phyloP scores from a whole-genome alignment of 2,113 vertebrate genomes.

The Ramphastos sulfuratus region DNA sequence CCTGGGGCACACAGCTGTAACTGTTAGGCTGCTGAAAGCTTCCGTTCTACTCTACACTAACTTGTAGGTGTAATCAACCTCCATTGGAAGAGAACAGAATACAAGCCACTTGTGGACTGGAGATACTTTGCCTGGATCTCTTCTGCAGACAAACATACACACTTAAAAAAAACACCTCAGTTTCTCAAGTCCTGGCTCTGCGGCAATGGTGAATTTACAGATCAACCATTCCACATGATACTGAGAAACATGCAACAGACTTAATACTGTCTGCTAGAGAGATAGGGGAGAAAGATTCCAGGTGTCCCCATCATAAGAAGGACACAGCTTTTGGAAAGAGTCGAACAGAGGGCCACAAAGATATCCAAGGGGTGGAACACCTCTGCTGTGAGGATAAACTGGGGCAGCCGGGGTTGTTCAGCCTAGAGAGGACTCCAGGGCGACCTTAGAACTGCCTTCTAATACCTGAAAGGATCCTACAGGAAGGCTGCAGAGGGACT shows the following conservation, averaged over 20 bases:
- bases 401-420: too few species aligned
- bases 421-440: too few species aligned
- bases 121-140: not conserved
- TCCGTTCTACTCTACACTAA: not conserved
- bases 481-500: too few species aligned
- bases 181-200: not conserved
- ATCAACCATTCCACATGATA: not conserved
- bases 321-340: too few species aligned
- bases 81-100: not conserved
- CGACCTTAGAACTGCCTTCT: too few species aligned
- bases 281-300: not conserved
- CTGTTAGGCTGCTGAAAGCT: not conserved
- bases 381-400: too few species aligned
- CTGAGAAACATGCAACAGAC: not conserved
- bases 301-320: too few species aligned
- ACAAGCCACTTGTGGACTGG: not conserved
- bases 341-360: too few species aligned
- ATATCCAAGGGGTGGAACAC: too few species aligned
- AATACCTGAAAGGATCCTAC: too few species aligned
- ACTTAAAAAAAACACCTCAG: not conserved
- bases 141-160: not conserved
- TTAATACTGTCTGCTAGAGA: not conserved
- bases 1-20: rapidly evolving
- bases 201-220: not conserved
- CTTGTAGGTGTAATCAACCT: not conserved